Base-by-base conservation (phyloP, 92 coral and sea anemone species). In the Ricordea florida region DNA sequence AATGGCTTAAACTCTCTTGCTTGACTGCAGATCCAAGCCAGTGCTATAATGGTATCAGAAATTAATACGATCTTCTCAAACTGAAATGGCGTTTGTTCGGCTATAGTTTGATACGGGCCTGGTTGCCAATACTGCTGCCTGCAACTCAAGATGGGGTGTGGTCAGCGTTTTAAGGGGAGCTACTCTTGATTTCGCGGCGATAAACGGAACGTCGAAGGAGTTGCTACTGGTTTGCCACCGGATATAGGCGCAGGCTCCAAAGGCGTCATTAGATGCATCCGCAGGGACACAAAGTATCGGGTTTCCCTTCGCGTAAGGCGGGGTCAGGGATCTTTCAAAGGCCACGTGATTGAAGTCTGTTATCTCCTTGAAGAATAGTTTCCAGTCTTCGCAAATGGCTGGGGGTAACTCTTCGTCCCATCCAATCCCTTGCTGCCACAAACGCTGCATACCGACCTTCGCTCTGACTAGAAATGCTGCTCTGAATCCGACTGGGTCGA, bases 401-500 rank as follows among this genome's bases (percentile, higher is more conserved):
- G 66, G 57, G 9, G 85, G 21, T 42, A 78, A 52, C 53, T 78
- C 41, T 23, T 78, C 76, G 35, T 66, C 76, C 81, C 81, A 81
- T 46, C 62, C 80, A 22, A 73, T 46, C 42, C 75, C 87, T 43
- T 69, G 33, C 61, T 69, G 10, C 85, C 63, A 80, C 6, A 80
- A 43, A 28, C 49, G 13, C 59, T 80, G 79, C 15, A 69, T 20
- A 50, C 71, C 85, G 23, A 69, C 60, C 52, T 70, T 80, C 31
- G 64, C 65, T 18, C 65, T 26, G 60, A 61, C 51, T 25, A 81
- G 26, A 59, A 81, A 81, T 34, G 74, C 87, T 28, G 80, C 30
- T 13, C 74, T 67, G 57, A 81, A 72, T 27, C 87, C 87, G 20
- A 74, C 43, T 48, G 82, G 87, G 40, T 82, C 78, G 66, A 36